Base-by-base conservation (phyloP, 2,888 invertebrate species). In the Falcaria lacertinaria region DNA sequence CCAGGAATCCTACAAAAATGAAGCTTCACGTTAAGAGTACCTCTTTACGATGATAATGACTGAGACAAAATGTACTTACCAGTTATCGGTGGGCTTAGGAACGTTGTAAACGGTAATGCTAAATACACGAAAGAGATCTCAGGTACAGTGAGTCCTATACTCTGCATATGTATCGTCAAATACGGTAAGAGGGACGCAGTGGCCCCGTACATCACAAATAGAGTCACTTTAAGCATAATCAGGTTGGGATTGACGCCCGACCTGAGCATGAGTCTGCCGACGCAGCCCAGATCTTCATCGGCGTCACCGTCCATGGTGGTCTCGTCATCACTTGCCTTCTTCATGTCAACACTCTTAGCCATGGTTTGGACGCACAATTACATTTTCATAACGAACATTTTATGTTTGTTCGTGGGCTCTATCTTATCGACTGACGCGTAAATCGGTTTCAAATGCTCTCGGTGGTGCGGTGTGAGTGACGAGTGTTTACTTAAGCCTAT, bases 161-260 rank as follows among this genome's bases (percentile, higher is more conserved):
- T 93, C 81, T 95, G 95, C 97, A 97, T 97, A 85, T 96, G 97
- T 57, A 97, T 94, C 1, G 96, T 95, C 66, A 97, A 84, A 77
- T 96, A 97, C 0, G 97, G 97, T 45, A 97, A 82, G 41, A 97
- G 89, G 5, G 95, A 95, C 41, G 96, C 95, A 28, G 95, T 94
- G 40, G 95, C 96, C 75, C 96, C 95, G 72, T 95, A 95, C 91
- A 95, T 93, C 61, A 95, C 93, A 77, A 96, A 96, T 7, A 96
- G 85, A 25, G 95, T 94, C 62, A 95, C 90, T 90, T 96, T 96
- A 64, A 96, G 81, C 92, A 95, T 94, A 52, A 96, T 90, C 63
- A 95, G 85, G 80, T 95, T 94, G 40, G 94, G 93, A 78, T 95
- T 95, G 58, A 95, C 92, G 48, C 91, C 88, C 56, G 91, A 77